phyloP scores from a whole-genome alignment of 2,797 vertebrate genomes.

The Enoplosus armatus region DNA sequence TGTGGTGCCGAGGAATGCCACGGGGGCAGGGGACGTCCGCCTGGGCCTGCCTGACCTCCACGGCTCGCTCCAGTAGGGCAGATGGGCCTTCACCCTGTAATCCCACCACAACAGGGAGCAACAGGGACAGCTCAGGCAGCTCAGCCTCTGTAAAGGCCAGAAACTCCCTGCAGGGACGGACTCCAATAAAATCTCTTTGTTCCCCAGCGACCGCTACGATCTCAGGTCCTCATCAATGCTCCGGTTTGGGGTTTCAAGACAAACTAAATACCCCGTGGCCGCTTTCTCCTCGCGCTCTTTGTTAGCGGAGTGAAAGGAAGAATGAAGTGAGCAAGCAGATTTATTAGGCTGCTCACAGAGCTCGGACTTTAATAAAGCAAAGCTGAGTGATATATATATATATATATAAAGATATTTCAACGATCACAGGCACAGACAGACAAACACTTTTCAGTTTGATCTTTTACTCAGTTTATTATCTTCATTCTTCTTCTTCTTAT shows the following conservation, averaged over 20 bases:
- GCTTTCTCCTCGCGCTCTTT: constrained; percentile 49
- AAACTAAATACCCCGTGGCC: constrained; percentile 62
- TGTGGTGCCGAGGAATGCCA: constrained; percentile 56
- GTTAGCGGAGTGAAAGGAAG: constrained; percentile 41
- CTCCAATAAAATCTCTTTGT: constrained; percentile 83
- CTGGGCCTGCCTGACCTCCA: constrained; percentile 67
- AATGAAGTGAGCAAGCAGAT: constrained; percentile 36
- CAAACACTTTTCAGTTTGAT: constrained; percentile 11
- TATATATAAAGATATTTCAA: constrained; percentile 8
- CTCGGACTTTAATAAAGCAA: constrained; percentile 42
- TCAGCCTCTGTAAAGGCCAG: constrained; percentile 66
- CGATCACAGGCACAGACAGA: background rate
- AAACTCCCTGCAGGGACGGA: constrained; percentile 73
- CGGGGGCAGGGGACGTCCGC: constrained; percentile 43
- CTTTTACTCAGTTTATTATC: background rate
- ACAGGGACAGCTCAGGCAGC: constrained; percentile 53
- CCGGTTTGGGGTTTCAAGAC: constrained; percentile 66
- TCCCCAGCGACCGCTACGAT: constrained; percentile 65
- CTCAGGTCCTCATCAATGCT: constrained; percentile 71
- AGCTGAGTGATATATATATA: constrained; percentile 22
- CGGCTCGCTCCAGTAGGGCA: constrained; percentile 49
- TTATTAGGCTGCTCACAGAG: constrained; percentile 52
- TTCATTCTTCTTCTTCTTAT: too few species aligned
- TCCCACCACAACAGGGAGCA: constrained; percentile 70
- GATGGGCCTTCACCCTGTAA: constrained; percentile 75